These are phyloP conservation scores for Lepidocyrtoides sp. DNA, from an alignment of 2,888 invertebrate genomes.

Conservation along the genomic window DNA sequence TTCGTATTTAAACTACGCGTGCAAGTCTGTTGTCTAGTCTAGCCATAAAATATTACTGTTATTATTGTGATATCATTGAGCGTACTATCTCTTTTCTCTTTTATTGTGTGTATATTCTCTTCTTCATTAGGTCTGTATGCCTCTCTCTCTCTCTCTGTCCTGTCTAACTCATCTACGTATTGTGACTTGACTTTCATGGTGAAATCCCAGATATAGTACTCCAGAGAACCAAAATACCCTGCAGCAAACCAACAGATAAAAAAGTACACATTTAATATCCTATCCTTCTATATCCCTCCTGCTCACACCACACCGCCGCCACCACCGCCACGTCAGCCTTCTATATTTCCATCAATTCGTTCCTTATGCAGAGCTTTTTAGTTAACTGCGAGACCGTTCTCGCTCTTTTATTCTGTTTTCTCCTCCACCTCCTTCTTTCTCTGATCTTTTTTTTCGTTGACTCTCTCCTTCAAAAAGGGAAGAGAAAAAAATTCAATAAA, in stretches of 20 bases:
- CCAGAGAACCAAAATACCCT: conserved; percentile 22
- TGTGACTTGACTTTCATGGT: conserved; percentile 47
- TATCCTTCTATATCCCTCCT: neutral
- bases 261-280: conserved; percentile 3
- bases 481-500: neutral
- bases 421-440: neutral
- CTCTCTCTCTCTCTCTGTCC: neutral
- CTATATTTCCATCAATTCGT: neutral
- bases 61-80: too few species aligned
- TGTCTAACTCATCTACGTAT: conserved; percentile 32
- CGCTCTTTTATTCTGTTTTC: neutral
- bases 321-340: too few species aligned
- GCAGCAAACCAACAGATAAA: neutral
- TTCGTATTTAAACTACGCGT: too few species aligned
- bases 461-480: too few species aligned
- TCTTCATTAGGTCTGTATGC: conserved; percentile 17
- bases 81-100: too few species aligned
- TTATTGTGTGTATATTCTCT: conserved; percentile 12
- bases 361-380: too few species aligned
- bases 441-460: neutral
- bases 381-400: neutral
- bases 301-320: too few species aligned
- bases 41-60: too few species aligned
- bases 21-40: too few species aligned
- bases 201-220: conserved; percentile 10